phyloP scores from a whole-genome alignment of 1,140 invertebrate species.

The Pseudomyrmex concolor region DNA sequence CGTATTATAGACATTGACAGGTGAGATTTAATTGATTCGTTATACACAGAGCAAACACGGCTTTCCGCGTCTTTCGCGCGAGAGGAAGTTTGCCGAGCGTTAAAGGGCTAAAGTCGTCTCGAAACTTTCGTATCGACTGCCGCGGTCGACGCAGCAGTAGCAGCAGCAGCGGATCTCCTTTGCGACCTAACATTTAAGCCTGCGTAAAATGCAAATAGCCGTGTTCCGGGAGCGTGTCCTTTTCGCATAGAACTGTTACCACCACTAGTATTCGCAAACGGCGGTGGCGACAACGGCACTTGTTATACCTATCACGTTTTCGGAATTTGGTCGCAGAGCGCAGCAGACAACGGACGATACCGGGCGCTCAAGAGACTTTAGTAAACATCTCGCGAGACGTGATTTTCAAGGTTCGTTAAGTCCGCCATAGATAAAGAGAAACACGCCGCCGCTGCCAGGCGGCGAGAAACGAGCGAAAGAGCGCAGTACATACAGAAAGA shows the following conservation, averaged over 20 bases:
- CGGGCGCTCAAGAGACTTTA: conserved; percentile 33
- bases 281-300: neutral
- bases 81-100: conserved; percentile 34
- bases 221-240: neutral
- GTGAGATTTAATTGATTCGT: conserved; percentile 54
- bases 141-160: neutral
- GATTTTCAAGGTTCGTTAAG: conserved; percentile 80
- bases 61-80: conserved; percentile 23
- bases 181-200: conserved; percentile 55
- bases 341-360: conserved; percentile 9
- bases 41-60: neutral
- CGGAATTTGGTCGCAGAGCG: conserved; percentile 40
- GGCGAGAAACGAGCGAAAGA: conserved; percentile 50
- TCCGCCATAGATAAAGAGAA: conserved; percentile 70
- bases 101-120: conserved; percentile 49
- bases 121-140: conserved; percentile 52
- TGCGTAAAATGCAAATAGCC: conserved; percentile 57
- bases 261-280: too few relatives aligned
- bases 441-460: conserved; percentile 48
- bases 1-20: conserved; percentile 31
- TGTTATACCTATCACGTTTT: conserved; percentile 56
- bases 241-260: neutral
- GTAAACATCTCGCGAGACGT: conserved; percentile 76
- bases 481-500: conserved; percentile 42
- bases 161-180: conserved; percentile 24